Evolutionary conservation across 2,888 invertebrate species (phyloP).

Genomic region (Empis stercorea): DNA sequence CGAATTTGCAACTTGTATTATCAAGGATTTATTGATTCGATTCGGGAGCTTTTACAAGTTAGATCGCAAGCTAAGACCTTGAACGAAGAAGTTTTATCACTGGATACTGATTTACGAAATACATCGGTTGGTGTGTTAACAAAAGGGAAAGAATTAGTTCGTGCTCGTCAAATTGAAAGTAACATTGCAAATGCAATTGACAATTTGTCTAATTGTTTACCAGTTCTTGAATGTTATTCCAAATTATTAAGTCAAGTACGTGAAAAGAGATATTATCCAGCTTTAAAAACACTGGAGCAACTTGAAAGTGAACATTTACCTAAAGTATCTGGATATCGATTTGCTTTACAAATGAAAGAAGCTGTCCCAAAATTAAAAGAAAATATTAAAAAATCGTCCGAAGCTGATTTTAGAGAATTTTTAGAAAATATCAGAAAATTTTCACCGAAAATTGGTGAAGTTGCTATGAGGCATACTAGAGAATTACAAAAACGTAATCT

Average conservation of each 20-base stretch:
- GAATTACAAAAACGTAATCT: constrained; percentile 46
- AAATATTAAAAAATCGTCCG: constrained; percentile 88
- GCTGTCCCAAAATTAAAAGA: constrained; percentile 83
- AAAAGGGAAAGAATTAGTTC: constrained; percentile 73
- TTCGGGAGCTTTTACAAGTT: constrained; percentile 86
- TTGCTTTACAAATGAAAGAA: constrained; percentile 85
- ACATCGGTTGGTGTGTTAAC: constrained; percentile 46
- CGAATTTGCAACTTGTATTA: constrained; percentile 96
- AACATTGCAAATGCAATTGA: constrained; percentile 92
- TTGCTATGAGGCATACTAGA: constrained; percentile 79
- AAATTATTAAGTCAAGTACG: constrained; percentile 77
- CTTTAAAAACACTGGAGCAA: constrained; percentile 91
- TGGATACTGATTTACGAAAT: constrained; percentile 39
- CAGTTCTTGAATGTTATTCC: constrained; percentile 88
- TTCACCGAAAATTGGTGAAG: constrained; percentile 89
- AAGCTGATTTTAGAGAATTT: constrained; percentile 93
- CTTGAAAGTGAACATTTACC: constrained; percentile 87
- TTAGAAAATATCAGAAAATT: constrained; percentile 90
- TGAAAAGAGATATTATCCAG: constrained; percentile 76
- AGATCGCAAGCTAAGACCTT: constrained; percentile 82
- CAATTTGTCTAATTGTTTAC: constrained; percentile 83
- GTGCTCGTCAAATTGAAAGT: constrained; percentile 78
- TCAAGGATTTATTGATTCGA: constrained; percentile 97
- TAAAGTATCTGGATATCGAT: constrained; percentile 83
- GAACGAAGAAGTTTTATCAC: constrained; percentile 56